These are phyloP conservation scores for Champsocephalus gunnari DNA, from an alignment of 2,797 vertebrate species.

Conservation along the genomic window DNA sequence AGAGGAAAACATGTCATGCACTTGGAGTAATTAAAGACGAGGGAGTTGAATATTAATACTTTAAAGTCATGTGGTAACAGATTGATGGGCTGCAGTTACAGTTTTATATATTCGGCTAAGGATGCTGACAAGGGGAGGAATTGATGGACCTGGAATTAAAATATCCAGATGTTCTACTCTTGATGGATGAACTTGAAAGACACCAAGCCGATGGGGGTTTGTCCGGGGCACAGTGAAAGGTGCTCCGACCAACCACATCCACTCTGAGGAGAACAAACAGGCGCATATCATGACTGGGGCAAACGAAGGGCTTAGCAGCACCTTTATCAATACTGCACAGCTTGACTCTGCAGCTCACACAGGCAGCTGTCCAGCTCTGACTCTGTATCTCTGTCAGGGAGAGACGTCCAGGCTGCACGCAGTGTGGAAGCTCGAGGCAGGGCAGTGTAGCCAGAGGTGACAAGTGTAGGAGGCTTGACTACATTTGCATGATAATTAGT, in stretches of 20 bases:
- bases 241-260: conserved; percentile 56
- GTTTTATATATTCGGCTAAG: conserved; percentile 14
- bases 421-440: conserved; percentile 41
- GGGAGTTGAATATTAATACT: conserved; percentile 55
- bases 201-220: conserved; percentile 18
- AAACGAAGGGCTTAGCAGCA: conserved; percentile 52
- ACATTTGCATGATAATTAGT: conserved; percentile 51
- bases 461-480: conserved; percentile 49
- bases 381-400: conserved; percentile 53
- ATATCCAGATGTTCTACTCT: conserved; percentile 26
- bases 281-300: conserved; percentile 60
- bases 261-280: conserved; percentile 61
- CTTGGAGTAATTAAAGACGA: conserved; percentile 44
- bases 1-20: conserved; percentile 42
- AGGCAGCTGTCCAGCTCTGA: conserved; percentile 49
- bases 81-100: conserved; percentile 32
- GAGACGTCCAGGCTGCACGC: conserved; percentile 33
- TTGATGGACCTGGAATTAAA: conserved; percentile 36
- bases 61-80: conserved; percentile 39
- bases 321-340: conserved; percentile 79
- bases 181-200: conserved; percentile 26
- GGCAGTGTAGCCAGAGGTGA: conserved; percentile 44
- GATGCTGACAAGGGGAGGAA: conserved; percentile 15
- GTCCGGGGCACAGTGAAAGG: conserved; percentile 57
- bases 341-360: conserved; percentile 66